phyloP scores from a whole-genome alignment of 2,113 vertebrate genomes.

The Urocynchramus pylzowi region DNA sequence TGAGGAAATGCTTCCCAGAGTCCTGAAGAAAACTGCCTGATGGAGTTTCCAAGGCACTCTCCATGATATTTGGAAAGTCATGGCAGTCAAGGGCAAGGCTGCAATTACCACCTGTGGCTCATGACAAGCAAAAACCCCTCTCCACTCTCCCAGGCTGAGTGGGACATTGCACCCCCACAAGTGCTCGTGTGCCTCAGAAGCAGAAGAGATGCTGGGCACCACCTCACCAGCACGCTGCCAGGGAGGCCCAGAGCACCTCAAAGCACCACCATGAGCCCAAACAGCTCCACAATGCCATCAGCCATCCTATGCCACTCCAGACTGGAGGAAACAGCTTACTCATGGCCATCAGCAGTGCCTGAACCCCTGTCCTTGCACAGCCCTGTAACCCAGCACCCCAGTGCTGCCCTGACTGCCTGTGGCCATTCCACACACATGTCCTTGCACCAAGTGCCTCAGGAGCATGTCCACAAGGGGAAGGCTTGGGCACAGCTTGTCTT shows the following conservation, averaged over 20 bases:
- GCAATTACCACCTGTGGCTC: neutral
- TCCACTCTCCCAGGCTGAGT: neutral
- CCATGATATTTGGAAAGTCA: neutral
- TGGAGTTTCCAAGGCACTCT: neutral
- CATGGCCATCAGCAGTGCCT: neutral
- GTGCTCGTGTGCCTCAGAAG: neutral
- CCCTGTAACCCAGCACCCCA: neutral
- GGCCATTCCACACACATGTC: neutral
- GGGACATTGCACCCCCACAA: neutral
- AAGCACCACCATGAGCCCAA: neutral
- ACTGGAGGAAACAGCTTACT: neutral
- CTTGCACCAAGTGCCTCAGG: accelerated
- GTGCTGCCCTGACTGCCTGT: neutral
- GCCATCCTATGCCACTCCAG: neutral
- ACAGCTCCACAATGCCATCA: neutral
- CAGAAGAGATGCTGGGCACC: neutral
- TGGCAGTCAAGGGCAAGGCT: neutral
- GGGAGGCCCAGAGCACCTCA: neutral
- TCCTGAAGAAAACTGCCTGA: neutral
- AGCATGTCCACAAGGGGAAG: accelerated
- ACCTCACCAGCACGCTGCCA: neutral
- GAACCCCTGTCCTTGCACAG: accelerated
- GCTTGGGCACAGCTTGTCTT: neutral
- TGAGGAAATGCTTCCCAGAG: neutral
- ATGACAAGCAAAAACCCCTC: neutral